phyloP scores from a whole-genome alignment of 1,140 invertebrate genomes.

The Trichonephila clavata region DNA sequence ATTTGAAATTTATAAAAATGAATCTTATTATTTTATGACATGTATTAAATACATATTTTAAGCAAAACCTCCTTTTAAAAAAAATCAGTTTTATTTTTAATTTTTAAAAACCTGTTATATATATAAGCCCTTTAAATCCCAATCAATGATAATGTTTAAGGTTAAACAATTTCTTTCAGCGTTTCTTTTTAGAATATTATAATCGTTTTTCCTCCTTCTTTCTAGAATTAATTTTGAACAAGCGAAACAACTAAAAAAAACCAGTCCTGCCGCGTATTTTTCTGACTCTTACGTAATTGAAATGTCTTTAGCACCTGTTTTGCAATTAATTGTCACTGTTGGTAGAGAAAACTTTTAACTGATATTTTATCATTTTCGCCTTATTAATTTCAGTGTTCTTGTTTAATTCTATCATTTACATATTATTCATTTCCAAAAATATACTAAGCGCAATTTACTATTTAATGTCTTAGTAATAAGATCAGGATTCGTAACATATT shows the following conservation, averaged over 20 bases:
- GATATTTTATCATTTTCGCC: slow-evolving; percentile 71
- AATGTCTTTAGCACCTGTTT: slow-evolving; percentile 74
- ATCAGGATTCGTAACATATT: neutral
- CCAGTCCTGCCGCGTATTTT: slow-evolving; percentile 7
- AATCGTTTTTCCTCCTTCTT: slow-evolving; percentile 45
- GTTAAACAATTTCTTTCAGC: neutral
- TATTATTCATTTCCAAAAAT: slow-evolving; percentile 18
- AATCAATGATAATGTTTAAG: slow-evolving; percentile 9
- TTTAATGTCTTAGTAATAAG: slow-evolving; percentile 52
- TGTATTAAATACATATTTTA: too few species aligned
- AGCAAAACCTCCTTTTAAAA: too few species aligned
- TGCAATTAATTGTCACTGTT: slow-evolving; percentile 74
- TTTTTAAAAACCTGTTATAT: too few species aligned
- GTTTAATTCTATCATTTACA: slow-evolving; percentile 36
- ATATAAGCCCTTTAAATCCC: neutral
- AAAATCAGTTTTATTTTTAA: too few species aligned
- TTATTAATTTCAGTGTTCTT: slow-evolving; percentile 49
- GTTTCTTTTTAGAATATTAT: slow-evolving; percentile 49
- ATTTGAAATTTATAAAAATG: too few species aligned
- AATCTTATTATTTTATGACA: too few species aligned
- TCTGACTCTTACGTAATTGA: slow-evolving; percentile 66
- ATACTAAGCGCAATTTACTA: neutral
- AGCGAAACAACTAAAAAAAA: neutral
- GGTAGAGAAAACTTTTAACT: slow-evolving; percentile 61
- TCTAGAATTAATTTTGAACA: slow-evolving; percentile 29